A percentile compares a stretch with the other conserved stretches of the same genome.
phyloP scores from a whole-genome alignment of 2,113 vertebrate genomes.

The Ornithorhynchus anatinus region DNA sequence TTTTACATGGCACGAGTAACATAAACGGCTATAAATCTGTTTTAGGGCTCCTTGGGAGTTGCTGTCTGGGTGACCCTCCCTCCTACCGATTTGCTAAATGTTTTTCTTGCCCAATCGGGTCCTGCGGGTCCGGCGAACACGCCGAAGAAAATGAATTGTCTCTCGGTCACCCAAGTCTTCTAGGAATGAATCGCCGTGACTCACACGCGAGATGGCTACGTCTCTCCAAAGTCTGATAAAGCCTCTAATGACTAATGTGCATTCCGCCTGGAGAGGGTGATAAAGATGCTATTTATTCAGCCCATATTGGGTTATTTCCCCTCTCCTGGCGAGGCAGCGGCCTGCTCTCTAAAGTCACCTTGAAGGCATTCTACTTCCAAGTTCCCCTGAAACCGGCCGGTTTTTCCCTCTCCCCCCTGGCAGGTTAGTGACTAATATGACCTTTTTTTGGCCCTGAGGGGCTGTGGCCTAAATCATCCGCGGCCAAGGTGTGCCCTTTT shows the following conservation, averaged over 20 bases:
- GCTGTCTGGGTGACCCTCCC: neutral
- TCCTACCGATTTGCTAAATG: accelerated
- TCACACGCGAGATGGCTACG: constrained; percentile 16
- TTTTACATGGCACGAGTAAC: too few species aligned
- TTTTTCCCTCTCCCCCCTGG: neutral
- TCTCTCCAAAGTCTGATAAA: constrained; percentile 43
- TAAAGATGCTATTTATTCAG: neutral
- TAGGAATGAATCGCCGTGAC: constrained; percentile 23
- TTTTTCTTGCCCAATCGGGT: neutral
- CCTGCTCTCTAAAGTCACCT: too few species aligned
- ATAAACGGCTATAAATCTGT: too few species aligned
- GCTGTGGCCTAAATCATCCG: neutral
- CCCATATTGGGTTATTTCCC: neutral
- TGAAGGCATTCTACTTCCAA: too few species aligned
- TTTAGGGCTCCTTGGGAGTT: too few species aligned
- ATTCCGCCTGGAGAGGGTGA: neutral
- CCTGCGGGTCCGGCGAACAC: accelerated
- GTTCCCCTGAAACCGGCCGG: neutral
- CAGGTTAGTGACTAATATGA: neutral
- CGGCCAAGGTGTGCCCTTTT: neutral
- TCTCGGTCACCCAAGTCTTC: neutral
- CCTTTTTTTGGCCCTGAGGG: neutral
- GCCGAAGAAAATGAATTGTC: neutral
- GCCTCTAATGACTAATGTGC: constrained; percentile 29
- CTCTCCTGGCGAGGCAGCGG: constrained; percentile 25